phyloP scores from a whole-genome alignment of 2,113 vertebrate genomes.

The Clarias magur region DNA sequence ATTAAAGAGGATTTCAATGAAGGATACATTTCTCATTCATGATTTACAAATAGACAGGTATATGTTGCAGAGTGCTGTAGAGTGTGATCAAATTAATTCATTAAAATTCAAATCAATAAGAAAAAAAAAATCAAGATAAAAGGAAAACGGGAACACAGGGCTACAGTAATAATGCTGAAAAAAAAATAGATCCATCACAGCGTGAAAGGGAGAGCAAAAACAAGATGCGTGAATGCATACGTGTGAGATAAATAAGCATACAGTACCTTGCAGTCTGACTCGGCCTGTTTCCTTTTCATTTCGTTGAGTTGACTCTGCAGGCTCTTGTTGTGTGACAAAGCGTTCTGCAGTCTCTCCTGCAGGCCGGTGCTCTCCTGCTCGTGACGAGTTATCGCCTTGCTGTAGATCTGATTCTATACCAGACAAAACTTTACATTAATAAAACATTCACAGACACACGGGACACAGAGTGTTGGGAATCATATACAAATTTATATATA shows the following conservation, averaged over 20 bases:
- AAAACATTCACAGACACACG: neutral
- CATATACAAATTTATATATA: neutral
- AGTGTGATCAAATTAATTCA: neutral
- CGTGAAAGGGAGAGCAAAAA: neutral
- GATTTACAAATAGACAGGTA: neutral
- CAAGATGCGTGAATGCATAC: neutral
- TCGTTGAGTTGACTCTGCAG: conserved; percentile 86
- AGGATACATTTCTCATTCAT: neutral
- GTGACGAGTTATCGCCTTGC: conserved; percentile 79
- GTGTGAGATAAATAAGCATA: neutral
- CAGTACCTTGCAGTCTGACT: conserved; percentile 70
- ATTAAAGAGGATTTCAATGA: neutral
- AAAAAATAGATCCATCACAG: neutral
- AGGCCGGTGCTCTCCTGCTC: conserved; percentile 82
- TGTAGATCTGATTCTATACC: conserved; percentile 83
- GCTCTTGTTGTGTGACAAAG: conserved; percentile 84
- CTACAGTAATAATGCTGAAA: neutral
- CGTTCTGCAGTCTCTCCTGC: conserved; percentile 83
- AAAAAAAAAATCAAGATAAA: neutral
- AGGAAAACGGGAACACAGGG: neutral
- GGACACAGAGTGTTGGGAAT: neutral
- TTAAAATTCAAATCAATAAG: neutral
- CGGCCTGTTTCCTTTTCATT: conserved; percentile 86
- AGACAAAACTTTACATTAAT: neutral
- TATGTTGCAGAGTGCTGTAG: neutral